These are phyloP conservation scores for Scaptomyza tumidula DNA, from an alignment of 2,888 invertebrate species.

Conservation along the genomic window DNA sequence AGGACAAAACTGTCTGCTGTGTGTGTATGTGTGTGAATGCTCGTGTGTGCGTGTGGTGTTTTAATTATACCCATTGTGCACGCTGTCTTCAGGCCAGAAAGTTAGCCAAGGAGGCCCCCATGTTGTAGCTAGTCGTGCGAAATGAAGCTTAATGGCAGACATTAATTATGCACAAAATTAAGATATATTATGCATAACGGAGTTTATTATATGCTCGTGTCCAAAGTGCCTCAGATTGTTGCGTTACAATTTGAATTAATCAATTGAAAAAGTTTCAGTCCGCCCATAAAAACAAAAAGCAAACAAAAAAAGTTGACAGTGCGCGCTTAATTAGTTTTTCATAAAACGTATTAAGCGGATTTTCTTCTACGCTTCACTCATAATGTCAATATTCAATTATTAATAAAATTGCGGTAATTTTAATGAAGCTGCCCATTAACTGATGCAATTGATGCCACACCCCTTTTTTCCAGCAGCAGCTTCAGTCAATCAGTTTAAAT, in stretches of 20 bases:
- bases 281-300: background rate
- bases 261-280: conserved; percentile 42
- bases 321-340: conserved; percentile 60
- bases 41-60: conserved; percentile 22
- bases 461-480: conserved; percentile 9
- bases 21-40: background rate
- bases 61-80: conserved; percentile 57
- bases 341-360: conserved; percentile 24
- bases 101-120: conserved; percentile 37
- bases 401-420: conserved; percentile 17
- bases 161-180: conserved; percentile 72
- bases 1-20: too few relatives aligned
- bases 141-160: conserved; percentile 61
- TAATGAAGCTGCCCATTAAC: conserved; percentile 26
- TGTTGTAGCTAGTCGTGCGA: conserved; percentile 4
- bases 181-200: conserved; percentile 60
- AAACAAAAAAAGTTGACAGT: conserved; percentile 11
- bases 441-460: conserved; percentile 12
- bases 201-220: conserved; percentile 50
- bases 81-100: conserved; percentile 36
- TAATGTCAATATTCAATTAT: conserved; percentile 53
- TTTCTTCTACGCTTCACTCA: conserved; percentile 4
- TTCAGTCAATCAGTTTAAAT: conserved; percentile 42
- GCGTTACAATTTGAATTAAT: conserved; percentile 66
- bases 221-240: conserved; percentile 4